Percentiles rank a stretch among this genome's conserved stretches.
These are phyloP conservation scores for Troides helena DNA, from an alignment of 2,888 invertebrate species.

Conservation along the genomic window DNA sequence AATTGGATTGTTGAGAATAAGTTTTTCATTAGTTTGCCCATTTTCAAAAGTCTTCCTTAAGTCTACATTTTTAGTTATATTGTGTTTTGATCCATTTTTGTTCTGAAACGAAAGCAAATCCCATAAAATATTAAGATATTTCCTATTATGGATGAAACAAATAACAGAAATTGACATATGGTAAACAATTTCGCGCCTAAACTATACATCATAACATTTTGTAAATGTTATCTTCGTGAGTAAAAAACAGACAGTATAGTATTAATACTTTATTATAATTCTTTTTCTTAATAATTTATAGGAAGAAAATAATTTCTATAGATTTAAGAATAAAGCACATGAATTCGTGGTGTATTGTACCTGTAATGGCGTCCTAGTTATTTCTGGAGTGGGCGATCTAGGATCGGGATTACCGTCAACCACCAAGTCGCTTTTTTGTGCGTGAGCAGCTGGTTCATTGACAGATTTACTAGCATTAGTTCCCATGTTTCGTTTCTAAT, in stretches of 20 bases:
- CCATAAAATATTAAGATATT: neutral
- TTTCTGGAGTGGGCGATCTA: constrained; percentile 81
- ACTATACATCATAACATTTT: too few relatives aligned
- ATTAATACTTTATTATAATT: too few relatives aligned
- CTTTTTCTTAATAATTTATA: too few relatives aligned
- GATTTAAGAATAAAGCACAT: neutral
- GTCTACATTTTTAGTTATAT: constrained; percentile 75
- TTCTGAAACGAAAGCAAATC: constrained; percentile 49
- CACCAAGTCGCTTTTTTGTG: constrained; percentile 54
- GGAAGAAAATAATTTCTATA: neutral
- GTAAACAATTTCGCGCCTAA: neutral
- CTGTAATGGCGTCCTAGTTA: constrained; percentile 80
- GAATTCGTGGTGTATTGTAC: constrained; percentile 47
- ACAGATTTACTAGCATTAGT: constrained; percentile 66
- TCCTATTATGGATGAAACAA: neutral
- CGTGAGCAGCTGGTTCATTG: constrained; percentile 48
- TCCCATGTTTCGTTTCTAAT: constrained; percentile 54
- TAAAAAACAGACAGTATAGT: too few relatives aligned
- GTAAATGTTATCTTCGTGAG: too few relatives aligned
- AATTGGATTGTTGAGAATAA: constrained; percentile 71
- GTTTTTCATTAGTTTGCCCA: constrained; percentile 58
- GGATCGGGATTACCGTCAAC: constrained; percentile 70
- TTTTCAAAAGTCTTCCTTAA: constrained; percentile 72
- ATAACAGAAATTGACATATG: neutral
- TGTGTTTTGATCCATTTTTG: constrained; percentile 63